Conservation (phyloP, 2,888 invertebrate genomes). For the Drosophila nr. perissopoda region DNA sequence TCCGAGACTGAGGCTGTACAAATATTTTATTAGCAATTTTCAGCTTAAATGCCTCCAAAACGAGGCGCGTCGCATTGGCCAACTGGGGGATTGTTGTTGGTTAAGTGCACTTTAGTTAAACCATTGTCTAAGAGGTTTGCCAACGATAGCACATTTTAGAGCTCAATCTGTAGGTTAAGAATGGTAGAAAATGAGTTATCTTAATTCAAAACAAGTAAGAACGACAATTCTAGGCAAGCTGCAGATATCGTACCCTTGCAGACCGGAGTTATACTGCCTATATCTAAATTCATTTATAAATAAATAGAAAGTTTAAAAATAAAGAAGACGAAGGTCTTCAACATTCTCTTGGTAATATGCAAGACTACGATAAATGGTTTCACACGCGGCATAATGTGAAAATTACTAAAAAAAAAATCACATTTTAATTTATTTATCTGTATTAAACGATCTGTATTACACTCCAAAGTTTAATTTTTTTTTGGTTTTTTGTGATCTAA, state of each 20-base stretch:
- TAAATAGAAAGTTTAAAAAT: neutral
- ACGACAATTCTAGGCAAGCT: neutral
- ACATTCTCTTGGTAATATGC: neutral
- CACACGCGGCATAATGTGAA: neutral
- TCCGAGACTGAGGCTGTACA: constrained; percentile 56
- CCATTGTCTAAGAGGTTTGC: constrained; percentile 17
- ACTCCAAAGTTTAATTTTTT: neutral
- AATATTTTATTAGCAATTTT: constrained; percentile 82
- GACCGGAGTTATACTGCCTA: neutral
- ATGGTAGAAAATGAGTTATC: neutral
- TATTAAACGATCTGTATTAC: too few species aligned
- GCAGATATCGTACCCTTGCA: neutral
- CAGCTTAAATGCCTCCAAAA: constrained; percentile 75
- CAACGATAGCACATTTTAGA: neutral
- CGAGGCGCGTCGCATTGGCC: constrained; percentile 33
- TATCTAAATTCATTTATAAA: neutral
- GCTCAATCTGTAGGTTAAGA: neutral
- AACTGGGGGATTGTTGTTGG: constrained; percentile 15
- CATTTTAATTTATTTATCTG: neutral
- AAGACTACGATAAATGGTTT: neutral
- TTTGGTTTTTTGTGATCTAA: neutral
- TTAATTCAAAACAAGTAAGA: neutral
- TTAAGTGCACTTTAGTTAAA: constrained; percentile 22
- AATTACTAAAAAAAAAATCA: neutral
- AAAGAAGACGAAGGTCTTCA: neutral